Base-by-base conservation (phyloP, 2,113 vertebrate genomes). In the Mesembrinibis cayennensis region DNA sequence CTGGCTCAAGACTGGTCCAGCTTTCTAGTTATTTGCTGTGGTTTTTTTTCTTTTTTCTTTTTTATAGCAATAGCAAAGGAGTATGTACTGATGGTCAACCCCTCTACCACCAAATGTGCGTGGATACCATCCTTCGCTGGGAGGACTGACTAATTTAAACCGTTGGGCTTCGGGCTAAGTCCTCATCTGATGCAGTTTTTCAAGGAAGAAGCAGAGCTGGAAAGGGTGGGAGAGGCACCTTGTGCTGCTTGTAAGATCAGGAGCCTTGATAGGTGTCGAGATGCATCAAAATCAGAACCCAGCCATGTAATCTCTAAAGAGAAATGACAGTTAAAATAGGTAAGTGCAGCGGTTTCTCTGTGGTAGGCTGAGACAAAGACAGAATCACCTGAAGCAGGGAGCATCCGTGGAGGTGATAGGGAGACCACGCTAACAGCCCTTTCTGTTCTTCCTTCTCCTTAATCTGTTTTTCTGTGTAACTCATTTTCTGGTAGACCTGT, bases 311-410 rank as follows among this genome's bases (percentile, higher is more conserved):
- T 20, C 52, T 73, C 27, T 38, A 2, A 50, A 36, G 86, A 90
- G 74, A 72, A 82, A 52, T 72, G 65, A 6, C 34, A 52, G 62
- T 40, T 77, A 40, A 61, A 92, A 30, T 3, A 30, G 40, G 45
- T 56, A 30, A 90, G 38, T 6, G 1, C 0, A 2, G 45, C 0
- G 0, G 4, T 56, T 90, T 72, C 56, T 73, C n/a, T 16, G 9
- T 47, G 20, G 44, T 47, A 23, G 45, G 9, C 36, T 82, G 76
- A 56, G 38, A 27, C 62, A 81, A 59, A 78, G 70, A 26, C 17
- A 44, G 58, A 80, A 86, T 88, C 76, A 77, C 45, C 79, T 62
- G 72, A 71, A 93, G 53, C 14, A 36, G 67, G 53, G 17, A 65
- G 26, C 2, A 3, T 77, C 70, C 0, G 0, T 49, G 79, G 50